Conservation (phyloP, 2,113 vertebrate genomes). For the Noturus placidus region DNA sequence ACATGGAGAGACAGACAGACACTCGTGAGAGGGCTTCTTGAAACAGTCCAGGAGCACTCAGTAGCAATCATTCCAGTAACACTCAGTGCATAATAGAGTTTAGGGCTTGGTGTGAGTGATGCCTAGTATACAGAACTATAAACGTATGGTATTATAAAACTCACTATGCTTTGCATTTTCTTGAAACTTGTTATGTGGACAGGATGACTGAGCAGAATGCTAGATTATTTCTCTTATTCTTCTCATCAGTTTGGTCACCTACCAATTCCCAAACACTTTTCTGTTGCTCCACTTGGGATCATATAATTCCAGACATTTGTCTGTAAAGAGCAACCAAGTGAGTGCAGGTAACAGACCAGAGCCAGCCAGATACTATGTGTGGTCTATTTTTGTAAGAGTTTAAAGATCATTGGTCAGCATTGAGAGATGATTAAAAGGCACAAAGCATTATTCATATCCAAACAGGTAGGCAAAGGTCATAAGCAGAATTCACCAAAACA, state of each 20-base stretch:
- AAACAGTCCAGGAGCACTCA: neutral
- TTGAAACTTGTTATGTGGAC: neutral
- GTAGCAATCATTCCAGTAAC: neutral
- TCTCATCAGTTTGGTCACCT: neutral
- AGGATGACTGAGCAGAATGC: neutral
- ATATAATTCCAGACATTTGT: neutral
- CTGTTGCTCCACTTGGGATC: neutral
- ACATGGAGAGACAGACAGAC: conserved; percentile 55
- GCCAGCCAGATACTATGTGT: neutral
- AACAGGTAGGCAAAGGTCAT: neutral
- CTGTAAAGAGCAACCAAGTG: neutral
- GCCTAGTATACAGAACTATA: neutral
- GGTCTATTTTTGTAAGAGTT: neutral
- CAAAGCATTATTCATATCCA: neutral
- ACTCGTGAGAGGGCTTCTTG: conserved; percentile 60
- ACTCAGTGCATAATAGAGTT: conserved; percentile 5
- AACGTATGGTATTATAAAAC: neutral
- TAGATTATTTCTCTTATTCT: neutral
- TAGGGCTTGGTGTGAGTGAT: neutral
- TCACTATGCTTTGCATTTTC: neutral
- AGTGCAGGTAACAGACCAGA: neutral
- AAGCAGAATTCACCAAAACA: neutral
- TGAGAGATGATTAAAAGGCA: neutral
- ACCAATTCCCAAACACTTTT: neutral
- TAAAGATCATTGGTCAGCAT: neutral